A percentile compares a stretch with the other conserved stretches of the same genome.
Conservation (phyloP, 2,888 invertebrate genomes). For the Thecocarcelia acutangulata region DNA sequence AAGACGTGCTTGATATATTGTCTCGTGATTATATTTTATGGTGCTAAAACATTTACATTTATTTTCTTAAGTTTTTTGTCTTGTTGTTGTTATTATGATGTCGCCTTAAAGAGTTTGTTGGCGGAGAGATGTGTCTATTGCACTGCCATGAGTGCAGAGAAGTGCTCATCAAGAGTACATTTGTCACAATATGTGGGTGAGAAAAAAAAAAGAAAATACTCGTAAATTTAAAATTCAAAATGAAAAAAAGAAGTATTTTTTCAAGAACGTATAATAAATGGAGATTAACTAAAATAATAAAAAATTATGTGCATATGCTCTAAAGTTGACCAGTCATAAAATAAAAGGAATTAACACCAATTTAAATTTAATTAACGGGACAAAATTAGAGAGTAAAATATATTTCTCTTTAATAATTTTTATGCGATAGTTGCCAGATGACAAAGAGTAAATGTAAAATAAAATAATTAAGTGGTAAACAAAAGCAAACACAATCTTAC, state of each 20-base stretch:
- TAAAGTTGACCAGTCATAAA: not conserved
- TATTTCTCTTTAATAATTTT: too few species aligned
- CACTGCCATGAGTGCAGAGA: conserved; percentile 44
- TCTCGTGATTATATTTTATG: conserved; percentile 61
- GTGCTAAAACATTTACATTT: conserved; percentile 58
- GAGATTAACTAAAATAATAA: conserved; percentile 35
- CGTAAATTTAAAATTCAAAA: not conserved
- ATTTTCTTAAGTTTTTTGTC: conserved; percentile 40
- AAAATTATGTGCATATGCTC: not conserved
- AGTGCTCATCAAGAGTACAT: conserved; percentile 54
- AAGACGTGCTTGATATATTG: conserved; percentile 66
- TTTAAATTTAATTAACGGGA: too few species aligned
- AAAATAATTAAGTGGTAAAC: too few species aligned
- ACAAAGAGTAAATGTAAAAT: too few species aligned
- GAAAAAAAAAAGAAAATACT: conserved; percentile 19
- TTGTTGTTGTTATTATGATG: not conserved
- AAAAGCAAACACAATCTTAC: too few species aligned
- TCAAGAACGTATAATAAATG: conserved; percentile 48
- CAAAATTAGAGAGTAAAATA: not conserved
- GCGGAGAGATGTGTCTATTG: conserved; percentile 32
- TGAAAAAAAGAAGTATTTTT: not conserved
- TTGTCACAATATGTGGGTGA: conserved; percentile 54
- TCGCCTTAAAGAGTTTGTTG: conserved; percentile 7
- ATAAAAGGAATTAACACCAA: not conserved
- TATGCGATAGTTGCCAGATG: too few species aligned